Percentiles rank a stretch among this genome's conserved stretches.
Conservation (phyloP, 2,797 vertebrate genomes). For the Lagodon rhomboides region DNA sequence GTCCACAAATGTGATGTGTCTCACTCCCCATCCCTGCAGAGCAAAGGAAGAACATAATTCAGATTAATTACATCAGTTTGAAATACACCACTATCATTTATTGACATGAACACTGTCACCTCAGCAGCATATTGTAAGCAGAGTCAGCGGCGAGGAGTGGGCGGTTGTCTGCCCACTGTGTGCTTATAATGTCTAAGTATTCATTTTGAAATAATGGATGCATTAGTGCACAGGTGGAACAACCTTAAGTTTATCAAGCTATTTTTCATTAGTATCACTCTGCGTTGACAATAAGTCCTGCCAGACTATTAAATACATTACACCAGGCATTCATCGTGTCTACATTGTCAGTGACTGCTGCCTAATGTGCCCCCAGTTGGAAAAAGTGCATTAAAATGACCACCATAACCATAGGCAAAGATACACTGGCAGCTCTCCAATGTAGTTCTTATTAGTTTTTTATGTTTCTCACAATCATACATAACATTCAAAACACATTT, state of each 20-base stretch:
- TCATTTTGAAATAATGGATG: constrained; percentile 12
- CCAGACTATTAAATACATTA: background rate
- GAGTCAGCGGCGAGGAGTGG: constrained; percentile 5
- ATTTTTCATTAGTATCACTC: background rate
- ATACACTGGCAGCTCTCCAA: background rate
- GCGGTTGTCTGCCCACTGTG: background rate
- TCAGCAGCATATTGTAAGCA: background rate
- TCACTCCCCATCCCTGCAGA: constrained; percentile 95
- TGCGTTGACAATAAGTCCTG: background rate
- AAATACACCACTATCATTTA: background rate
- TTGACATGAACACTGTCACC: background rate
- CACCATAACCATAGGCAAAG: background rate
- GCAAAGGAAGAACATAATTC: constrained; percentile 11
- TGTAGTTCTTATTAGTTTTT: background rate
- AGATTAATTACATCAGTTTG: background rate
- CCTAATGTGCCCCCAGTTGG: background rate
- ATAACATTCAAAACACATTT: background rate
- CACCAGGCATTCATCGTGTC: background rate
- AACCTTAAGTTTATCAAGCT: background rate
- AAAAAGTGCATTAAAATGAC: background rate
- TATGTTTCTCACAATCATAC: background rate
- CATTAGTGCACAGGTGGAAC: constrained; percentile 12
- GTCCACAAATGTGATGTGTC: constrained; percentile 97
- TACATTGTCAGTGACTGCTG: background rate
- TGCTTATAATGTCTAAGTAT: constrained; percentile 1